phyloP scores from a whole-genome alignment of 1,140 invertebrate species.

The Drosophila azteca region DNA sequence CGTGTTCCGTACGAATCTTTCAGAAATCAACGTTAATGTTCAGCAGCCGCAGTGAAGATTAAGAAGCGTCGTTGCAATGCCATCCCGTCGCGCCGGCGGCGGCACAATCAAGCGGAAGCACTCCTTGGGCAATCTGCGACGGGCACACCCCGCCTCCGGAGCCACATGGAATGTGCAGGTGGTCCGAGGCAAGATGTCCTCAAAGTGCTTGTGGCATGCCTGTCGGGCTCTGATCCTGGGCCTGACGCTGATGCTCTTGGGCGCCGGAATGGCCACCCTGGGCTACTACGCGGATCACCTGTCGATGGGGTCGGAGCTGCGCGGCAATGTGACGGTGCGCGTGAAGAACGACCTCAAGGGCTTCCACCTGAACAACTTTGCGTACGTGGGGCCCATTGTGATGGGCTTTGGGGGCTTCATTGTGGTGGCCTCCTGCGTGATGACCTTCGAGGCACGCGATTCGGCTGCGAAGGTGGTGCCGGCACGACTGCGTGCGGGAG shows the following conservation, averaged over 20 bases:
- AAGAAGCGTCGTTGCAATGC: slow-evolving; percentile 65
- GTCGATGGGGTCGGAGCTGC: slow-evolving; percentile 89
- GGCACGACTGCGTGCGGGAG: slow-evolving; percentile 86
- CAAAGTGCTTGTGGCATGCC: slow-evolving; percentile 94
- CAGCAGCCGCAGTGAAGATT: neutral
- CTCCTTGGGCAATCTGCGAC: slow-evolving; percentile 86
- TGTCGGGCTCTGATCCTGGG: slow-evolving; percentile 94
- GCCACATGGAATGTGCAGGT: slow-evolving; percentile 90
- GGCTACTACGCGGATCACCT: slow-evolving; percentile 93
- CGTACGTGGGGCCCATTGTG: slow-evolving; percentile 95
- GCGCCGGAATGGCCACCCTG: slow-evolving; percentile 95
- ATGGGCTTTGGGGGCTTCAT: slow-evolving; percentile 97
- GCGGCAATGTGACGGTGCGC: slow-evolving; percentile 90
- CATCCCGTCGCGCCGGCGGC: slow-evolving; percentile 80
- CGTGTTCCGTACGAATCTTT: neutral
- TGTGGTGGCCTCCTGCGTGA: slow-evolving; percentile 96
- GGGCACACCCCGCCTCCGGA: slow-evolving; percentile 88
- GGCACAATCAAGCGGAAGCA: slow-evolving; percentile 84
- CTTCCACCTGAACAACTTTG: slow-evolving; percentile 94
- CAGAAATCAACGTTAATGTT: slow-evolving; percentile 37
- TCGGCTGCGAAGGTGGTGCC: slow-evolving; percentile 94
- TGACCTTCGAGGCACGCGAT: slow-evolving; percentile 96
- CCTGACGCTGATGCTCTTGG: slow-evolving; percentile 92
- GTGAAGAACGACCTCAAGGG: slow-evolving; percentile 92
- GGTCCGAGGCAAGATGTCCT: slow-evolving; percentile 92